phyloP scores from a whole-genome alignment of 2,797 vertebrate species.

The Pseudotriccus pelzelni region DNA sequence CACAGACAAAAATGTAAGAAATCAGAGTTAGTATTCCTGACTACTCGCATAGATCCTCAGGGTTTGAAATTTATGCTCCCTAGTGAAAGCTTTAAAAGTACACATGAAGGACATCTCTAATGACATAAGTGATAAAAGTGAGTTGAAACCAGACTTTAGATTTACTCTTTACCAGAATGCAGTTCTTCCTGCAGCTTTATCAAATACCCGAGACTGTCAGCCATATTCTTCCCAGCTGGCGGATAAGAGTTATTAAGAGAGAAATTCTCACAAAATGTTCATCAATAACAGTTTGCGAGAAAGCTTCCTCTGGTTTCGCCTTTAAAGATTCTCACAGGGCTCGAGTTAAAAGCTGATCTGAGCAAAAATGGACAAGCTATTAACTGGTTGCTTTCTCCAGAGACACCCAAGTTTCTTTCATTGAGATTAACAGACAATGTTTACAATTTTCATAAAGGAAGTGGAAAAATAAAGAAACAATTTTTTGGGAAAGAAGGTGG shows the following conservation, averaged over 20 bases:
- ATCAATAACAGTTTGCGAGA: constrained; percentile 6
- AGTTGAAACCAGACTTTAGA: constrained; percentile 10
- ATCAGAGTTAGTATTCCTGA: not conserved
- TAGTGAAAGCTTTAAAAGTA: not conserved
- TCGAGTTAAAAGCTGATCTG: not conserved
- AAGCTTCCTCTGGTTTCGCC: not conserved
- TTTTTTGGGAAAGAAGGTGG: not conserved
- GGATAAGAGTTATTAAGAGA: constrained; percentile 3
- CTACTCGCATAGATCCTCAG: not conserved
- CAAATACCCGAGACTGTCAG: not conserved
- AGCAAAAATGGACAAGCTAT: not conserved
- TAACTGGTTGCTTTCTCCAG: not conserved
- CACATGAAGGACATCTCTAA: constrained; percentile 11
- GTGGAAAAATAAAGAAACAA: not conserved
- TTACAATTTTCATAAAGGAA: not conserved
- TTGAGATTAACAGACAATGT: not conserved
- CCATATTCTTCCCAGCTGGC: not conserved
- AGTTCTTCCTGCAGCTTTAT: constrained; percentile 27
- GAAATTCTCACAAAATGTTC: not conserved
- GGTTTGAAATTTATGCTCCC: constrained; percentile 3
- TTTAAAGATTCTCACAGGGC: not conserved
- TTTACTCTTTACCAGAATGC: not conserved
- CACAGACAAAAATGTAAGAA: constrained; percentile 7
- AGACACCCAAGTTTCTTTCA: not conserved
- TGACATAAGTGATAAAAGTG: constrained; percentile 1